Percentiles rank a stretch among this genome's conserved stretches.
These are phyloP conservation scores for Cenopis cana DNA, from an alignment of 2,888 invertebrate species.

Conservation along the genomic window DNA sequence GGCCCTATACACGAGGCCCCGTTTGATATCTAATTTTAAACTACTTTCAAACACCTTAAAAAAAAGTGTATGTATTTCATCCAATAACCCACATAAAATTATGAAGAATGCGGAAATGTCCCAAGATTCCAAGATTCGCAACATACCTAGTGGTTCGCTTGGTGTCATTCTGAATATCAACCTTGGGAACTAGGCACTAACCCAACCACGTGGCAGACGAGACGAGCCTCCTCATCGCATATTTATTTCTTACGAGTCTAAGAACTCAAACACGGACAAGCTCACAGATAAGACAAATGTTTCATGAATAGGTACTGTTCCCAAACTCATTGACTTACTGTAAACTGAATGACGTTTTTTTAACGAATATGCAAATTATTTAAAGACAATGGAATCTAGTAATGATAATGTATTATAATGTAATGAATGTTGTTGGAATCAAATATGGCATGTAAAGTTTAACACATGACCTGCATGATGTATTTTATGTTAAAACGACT, in stretches of 20 bases:
- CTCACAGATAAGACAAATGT: neutral
- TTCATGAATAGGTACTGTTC: neutral
- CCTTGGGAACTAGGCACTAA: too few species aligned
- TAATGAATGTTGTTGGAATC: conserved; percentile 1
- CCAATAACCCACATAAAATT: too few species aligned
- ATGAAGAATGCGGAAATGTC: too few species aligned
- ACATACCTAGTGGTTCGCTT: too few species aligned
- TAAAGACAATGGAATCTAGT: conserved; percentile 15
- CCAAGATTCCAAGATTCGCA: too few species aligned
- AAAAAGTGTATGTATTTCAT: neutral
- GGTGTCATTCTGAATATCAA: too few species aligned
- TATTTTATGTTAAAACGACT: conserved; percentile 1
- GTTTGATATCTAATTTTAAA: neutral
- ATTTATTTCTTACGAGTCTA: too few species aligned
- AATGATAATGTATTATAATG: conserved; percentile 16
- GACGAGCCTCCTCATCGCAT: too few species aligned
- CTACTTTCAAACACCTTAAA: neutral
- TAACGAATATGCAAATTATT: neutral
- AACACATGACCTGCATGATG: conserved; percentile 6
- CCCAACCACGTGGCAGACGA: too few species aligned
- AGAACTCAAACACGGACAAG: too few species aligned
- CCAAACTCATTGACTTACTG: neutral
- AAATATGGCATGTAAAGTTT: conserved; percentile 3
- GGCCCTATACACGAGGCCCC: neutral
- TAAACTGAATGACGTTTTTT: neutral